Evolutionary conservation across 2,888 invertebrate species (phyloP), one percentile per base, ranked within the genome.

Genomic region (Endomychus coccineus): DNA sequence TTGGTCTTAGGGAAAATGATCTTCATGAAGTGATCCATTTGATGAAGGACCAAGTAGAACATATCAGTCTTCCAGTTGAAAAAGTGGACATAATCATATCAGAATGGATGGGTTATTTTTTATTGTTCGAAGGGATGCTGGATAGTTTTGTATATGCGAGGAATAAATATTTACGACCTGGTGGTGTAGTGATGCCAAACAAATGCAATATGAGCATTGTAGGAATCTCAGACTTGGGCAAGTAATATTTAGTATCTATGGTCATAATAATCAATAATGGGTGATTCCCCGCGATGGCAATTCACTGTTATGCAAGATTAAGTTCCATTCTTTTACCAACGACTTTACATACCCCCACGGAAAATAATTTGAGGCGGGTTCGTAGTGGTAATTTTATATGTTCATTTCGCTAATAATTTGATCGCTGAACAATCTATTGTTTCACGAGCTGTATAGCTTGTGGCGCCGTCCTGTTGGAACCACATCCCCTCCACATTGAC

Each of bases 91-190:
- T 94, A 3, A 89, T 97, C 48, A 80, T 97, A 2, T 95, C 95
- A 0, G 96, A 97, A 64, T 97, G 95, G 94, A 97, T 97, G 96
- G 96, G 96, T 1, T 97, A 97, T 63, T 95, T 96, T 62, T 70
- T 97, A 23, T 67, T 96, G 2, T 96, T 90, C 64, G 96, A 97
- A 70, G 94, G 91, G 27, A 97, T 97, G 96, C 62, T 96, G 40
- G 94, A 95, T 58, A 89, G 90, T 59, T 83, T 96, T 7, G 78
- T 97, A 45, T 84, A 83, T 63, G 90, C 91, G 0, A 75, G 92
- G 53, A 83, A 95, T 52, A 77, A 80, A 49, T 85, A 80, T 62
- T 72, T 96, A 4, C 77, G 74, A 34, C 72, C 78, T 16, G 82
- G 74, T 41, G 95, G 95, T 0, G 57, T 78, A 10, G 70, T 95